Evolutionary conservation across 2,888 invertebrate species (phyloP), one percentile per base, ranked within the genome.

Genomic region (Zygaena filipendulae): DNA sequence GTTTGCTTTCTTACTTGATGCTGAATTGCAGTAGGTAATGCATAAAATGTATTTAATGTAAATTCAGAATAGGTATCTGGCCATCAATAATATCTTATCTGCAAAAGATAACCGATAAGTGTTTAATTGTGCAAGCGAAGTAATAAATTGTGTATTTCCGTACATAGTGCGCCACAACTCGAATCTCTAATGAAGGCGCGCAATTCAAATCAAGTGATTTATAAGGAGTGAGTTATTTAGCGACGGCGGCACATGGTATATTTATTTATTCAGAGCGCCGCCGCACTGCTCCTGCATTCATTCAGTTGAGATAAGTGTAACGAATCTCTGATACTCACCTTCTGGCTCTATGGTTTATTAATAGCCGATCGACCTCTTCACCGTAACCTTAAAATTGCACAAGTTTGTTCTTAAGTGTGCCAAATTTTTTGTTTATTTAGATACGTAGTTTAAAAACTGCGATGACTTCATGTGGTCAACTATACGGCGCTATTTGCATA

Each of bases 201-300:
- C 68, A 70, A 74, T 74, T 74, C 69, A 71, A 75, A 75, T 74
- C 70, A 60, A 62, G 64, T 60, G 68, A 71, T 75, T 74, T 75
- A 77, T 75, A 74, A 63, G 72, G 72, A 69, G 59, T 69, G 62
- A 69, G 62, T 61, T 72, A 70, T 72, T 71, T 68, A 53, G 48
- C 59, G 44, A 47, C 52, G 44, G 47, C 52, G 53, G 51, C 58
- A 50, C 56, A 58, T 54, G 58, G 60, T 55, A 59, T 67, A 70
- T 71, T 67, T 71, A 69, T 71, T 62, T 60, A 63, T 66, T 66
- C 60, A 62, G 67, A 68, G 60, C 55, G 56, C 51, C 48, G 25
- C 7, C 16, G 16, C 16, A n/a, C n/a, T 35, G 52, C 52, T 54
- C 50, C 49, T 60, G 63, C 66, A 66, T 58, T 61, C 59, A 49